Percentiles rank a stretch among this genome's conserved stretches.
Evolutionary conservation across 2,888 invertebrate genomes (phyloP).

Genomic region (Acanthosoma haemorrhoidale): DNA sequence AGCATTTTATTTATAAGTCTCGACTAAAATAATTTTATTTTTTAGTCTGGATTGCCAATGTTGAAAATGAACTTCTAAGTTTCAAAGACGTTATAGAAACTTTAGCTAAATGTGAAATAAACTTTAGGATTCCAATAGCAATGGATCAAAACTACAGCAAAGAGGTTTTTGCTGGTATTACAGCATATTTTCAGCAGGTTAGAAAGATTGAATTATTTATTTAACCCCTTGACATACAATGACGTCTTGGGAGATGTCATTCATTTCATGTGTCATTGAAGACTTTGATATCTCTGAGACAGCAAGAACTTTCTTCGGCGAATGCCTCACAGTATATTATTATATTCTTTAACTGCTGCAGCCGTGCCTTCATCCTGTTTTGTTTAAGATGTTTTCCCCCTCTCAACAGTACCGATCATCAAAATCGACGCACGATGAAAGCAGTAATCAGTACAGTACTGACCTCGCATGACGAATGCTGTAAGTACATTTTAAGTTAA

Average conservation of each 20-base stretch:
- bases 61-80: not conserved
- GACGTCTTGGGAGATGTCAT: too few relatives aligned
- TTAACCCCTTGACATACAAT: not conserved
- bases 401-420: too few relatives aligned
- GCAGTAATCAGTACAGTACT: too few relatives aligned
- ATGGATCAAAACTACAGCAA: not conserved
- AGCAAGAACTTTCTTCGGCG: not conserved
- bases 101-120: slow-evolving; percentile 17
- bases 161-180: not conserved
- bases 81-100: slow-evolving; percentile 18
- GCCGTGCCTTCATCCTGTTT: too few relatives aligned
- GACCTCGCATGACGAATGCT: too few relatives aligned
- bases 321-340: not conserved
- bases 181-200: not conserved
- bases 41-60: slow-evolving; percentile 20
- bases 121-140: not conserved
- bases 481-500: too few relatives aligned
- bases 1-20: not conserved
- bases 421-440: too few relatives aligned
- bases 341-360: not conserved
- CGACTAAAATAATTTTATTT: not conserved
- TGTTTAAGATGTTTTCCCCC: too few relatives aligned
- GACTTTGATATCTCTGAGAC: not conserved
- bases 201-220: not conserved
- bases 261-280: too few relatives aligned